Percentiles rank a stretch among this genome's conserved stretches.
phyloP scores from a whole-genome alignment of 2,888 invertebrate genomes.

The Colletes collaris region DNA sequence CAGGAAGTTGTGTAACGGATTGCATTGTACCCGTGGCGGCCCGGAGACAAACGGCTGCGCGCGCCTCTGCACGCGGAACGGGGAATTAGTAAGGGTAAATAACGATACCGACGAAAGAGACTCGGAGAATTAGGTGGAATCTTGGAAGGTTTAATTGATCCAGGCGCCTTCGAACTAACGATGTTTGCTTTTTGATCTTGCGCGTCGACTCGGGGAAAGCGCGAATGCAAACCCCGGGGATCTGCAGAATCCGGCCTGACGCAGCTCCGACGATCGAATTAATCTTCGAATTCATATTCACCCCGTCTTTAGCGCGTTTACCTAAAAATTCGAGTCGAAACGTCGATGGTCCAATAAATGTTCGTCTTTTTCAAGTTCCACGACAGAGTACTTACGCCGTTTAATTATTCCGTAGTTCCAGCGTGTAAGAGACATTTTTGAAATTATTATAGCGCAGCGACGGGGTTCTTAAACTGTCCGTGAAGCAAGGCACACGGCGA shows the following conservation, averaged over 20 bases:
- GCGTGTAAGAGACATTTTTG: background rate
- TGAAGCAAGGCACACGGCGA: background rate
- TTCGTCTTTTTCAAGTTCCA: too few species aligned
- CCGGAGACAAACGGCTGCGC: slow-evolving; percentile 16
- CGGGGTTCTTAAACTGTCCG: background rate
- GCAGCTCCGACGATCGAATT: too few species aligned
- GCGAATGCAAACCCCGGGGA: too few species aligned
- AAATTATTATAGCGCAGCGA: background rate
- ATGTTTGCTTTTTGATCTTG: slow-evolving; percentile 15
- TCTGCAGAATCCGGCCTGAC: too few species aligned
- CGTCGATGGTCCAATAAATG: too few species aligned
- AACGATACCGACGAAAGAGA: slow-evolving; percentile 34
- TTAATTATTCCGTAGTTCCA: too few species aligned
- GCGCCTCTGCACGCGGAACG: background rate
- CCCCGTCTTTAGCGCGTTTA: too few species aligned
- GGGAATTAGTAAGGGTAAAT: slow-evolving; percentile 50
- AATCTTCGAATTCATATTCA: too few species aligned
- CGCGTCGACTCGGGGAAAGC: background rate
- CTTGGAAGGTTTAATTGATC: slow-evolving; percentile 26
- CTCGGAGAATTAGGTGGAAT: slow-evolving; percentile 9
- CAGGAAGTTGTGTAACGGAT: slow-evolving; percentile 56
- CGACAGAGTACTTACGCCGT: too few species aligned
- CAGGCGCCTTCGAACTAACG: slow-evolving; percentile 11
- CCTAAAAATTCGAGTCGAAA: too few species aligned
- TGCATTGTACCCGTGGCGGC: slow-evolving; percentile 19